Evolutionary conservation across 2,888 invertebrate species (phyloP).

Genomic region (Epinotia nisella): DNA sequence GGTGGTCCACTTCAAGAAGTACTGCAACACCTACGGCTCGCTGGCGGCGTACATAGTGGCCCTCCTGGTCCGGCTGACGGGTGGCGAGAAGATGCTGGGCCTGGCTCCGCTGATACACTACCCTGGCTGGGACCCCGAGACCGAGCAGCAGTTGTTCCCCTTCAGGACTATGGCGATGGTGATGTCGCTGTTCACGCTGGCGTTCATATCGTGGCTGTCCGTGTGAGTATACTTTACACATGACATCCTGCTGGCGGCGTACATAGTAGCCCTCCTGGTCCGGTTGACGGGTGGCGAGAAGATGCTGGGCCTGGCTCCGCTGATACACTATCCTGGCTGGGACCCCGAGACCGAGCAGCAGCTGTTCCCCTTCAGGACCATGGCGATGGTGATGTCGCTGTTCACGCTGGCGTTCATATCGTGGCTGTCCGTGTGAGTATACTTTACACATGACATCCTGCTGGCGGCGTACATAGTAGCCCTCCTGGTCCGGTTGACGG

Average conservation of each 20-base stretch:
- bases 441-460: too few relatives aligned
- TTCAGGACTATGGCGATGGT: slow-evolving; percentile 98
- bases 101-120: slow-evolving; percentile 93
- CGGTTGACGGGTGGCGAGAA: slow-evolving; percentile 94
- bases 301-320: slow-evolving; percentile 90
- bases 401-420: slow-evolving; percentile 92
- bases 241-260: slow-evolving; percentile 93
- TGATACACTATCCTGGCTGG: slow-evolving; percentile 95
- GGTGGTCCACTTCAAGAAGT: slow-evolving; percentile 97
- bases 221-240: slow-evolving; percentile 84
- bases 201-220: slow-evolving; percentile 92
- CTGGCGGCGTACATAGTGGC: slow-evolving; percentile 95
- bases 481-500: slow-evolving; percentile 91
- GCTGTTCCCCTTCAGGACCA: slow-evolving; percentile 97
- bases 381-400: slow-evolving; percentile 96
- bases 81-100: slow-evolving; percentile 93
- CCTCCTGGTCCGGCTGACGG: slow-evolving; percentile 91
- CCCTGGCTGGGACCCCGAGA: slow-evolving; percentile 91
- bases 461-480: slow-evolving; percentile 95
- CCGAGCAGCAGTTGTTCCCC: slow-evolving; percentile 96
- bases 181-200: slow-evolving; percentile 91
- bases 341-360: slow-evolving; percentile 92
- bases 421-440: slow-evolving; percentile 89
- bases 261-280: slow-evolving; percentile 92
- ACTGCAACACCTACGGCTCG: slow-evolving; percentile 99